phyloP scores from a whole-genome alignment of 2,888 invertebrate species.

The Pomacea canaliculata region DNA sequence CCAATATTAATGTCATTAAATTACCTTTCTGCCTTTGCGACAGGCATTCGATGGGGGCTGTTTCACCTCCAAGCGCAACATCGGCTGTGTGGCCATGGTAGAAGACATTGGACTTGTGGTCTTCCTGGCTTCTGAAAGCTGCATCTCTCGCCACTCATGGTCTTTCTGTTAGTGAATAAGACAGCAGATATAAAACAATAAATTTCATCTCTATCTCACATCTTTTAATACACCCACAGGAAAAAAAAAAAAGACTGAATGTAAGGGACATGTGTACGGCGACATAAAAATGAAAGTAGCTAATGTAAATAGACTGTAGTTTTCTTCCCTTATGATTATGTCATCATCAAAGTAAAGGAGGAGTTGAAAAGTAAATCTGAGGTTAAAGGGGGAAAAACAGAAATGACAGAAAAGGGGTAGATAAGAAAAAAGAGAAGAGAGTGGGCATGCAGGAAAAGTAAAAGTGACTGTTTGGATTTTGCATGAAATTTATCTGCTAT shows the following conservation, averaged over 20 bases:
- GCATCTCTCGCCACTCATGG: conserved; percentile 48
- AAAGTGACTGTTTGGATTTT: too few relatives aligned
- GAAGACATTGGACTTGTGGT: background rate
- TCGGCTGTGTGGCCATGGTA: background rate
- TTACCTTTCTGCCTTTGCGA: conserved; percentile 32
- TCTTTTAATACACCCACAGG: background rate
- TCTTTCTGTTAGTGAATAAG: conserved; percentile 51
- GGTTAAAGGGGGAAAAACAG: too few relatives aligned
- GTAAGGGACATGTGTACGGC: too few relatives aligned
- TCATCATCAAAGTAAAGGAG: too few relatives aligned
- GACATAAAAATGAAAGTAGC: too few relatives aligned
- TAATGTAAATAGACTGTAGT: too few relatives aligned
- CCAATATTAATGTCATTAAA: background rate
- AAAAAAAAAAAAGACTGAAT: background rate
- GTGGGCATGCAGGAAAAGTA: too few relatives aligned
- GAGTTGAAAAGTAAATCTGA: too few relatives aligned
- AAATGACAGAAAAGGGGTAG: too few relatives aligned
- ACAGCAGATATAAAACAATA: background rate
- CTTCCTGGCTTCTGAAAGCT: conserved; percentile 25
- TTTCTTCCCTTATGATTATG: too few relatives aligned
- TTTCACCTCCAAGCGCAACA: conserved; percentile 3
- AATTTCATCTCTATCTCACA: background rate
- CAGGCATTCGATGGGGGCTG: background rate
- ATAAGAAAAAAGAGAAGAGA: too few relatives aligned
- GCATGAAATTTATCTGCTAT: too few relatives aligned